phyloP scores from a whole-genome alignment of 2,888 invertebrate genomes.

The Bellardia pandia region DNA sequence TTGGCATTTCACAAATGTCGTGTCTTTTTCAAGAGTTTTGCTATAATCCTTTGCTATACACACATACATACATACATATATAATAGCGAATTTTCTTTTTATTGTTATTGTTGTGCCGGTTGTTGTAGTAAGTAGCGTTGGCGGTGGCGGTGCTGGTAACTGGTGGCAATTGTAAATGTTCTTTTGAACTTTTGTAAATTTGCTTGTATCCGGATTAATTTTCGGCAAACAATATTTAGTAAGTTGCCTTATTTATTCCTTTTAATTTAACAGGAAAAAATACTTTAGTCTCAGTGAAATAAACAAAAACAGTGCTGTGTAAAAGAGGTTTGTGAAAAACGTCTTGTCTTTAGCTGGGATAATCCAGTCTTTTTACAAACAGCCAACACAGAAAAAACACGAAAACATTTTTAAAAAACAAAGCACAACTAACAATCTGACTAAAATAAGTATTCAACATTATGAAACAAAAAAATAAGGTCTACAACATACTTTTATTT shows the following conservation, averaged over 20 bases:
- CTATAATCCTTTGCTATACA: conserved; percentile 59
- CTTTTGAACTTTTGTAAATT: conserved; percentile 69
- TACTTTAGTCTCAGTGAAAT: conserved; percentile 38
- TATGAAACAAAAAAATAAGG: conserved; percentile 17
- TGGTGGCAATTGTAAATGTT: conserved; percentile 64
- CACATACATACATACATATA: too few relatives aligned
- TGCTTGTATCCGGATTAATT: conserved; percentile 75
- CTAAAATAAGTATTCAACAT: background rate
- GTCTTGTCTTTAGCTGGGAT: conserved; percentile 68
- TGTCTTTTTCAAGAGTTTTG: conserved; percentile 62
- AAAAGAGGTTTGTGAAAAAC: conserved; percentile 46
- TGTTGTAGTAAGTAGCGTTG: conserved; percentile 6
- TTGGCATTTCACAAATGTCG: conserved; percentile 57
- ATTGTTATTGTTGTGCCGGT: conserved; percentile 55
- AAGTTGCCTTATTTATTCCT: conserved; percentile 70
- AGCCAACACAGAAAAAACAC: conserved; percentile 12
- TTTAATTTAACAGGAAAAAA: conserved; percentile 71
- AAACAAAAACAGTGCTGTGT: conserved; percentile 5
- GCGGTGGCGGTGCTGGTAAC: background rate
- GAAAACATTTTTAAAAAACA: background rate
- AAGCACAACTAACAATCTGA: conserved; percentile 20
- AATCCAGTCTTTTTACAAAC: conserved; percentile 60
- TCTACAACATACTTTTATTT: conserved; percentile 56
- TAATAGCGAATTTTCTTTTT: conserved; percentile 47
- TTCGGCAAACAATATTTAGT: conserved; percentile 72